Evolutionary conservation across 2,888 invertebrate genomes (phyloP).

Genomic region (Tinea trinotella): DNA sequence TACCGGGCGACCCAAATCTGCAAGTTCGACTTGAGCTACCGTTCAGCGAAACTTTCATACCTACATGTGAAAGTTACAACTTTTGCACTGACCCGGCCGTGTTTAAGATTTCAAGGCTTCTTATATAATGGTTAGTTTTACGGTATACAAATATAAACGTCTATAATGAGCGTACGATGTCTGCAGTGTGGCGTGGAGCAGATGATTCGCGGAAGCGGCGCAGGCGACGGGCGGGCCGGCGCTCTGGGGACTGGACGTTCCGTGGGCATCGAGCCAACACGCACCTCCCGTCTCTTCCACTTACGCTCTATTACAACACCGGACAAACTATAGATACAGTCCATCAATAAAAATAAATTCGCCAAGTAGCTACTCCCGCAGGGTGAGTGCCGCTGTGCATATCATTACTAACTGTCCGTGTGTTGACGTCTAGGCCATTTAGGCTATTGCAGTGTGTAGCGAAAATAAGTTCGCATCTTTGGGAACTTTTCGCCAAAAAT

Average conservation of each 20-base stretch:
- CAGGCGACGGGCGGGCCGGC: conserved; percentile 52
- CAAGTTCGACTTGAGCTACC: conserved; percentile 40
- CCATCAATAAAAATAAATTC: conserved; percentile 54
- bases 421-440: background rate
- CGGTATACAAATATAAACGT: conserved; percentile 19
- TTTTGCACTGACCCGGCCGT: too few relatives aligned
- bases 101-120: too few relatives aligned
- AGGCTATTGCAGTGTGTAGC: background rate
- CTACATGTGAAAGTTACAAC: too few relatives aligned
- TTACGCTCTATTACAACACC: conserved; percentile 18
- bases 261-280: conserved; percentile 52
- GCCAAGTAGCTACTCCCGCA: conserved; percentile 30
- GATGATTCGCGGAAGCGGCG: conserved; percentile 29
- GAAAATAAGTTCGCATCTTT: conserved; percentile 26
- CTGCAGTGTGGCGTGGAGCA: conserved; percentile 18
- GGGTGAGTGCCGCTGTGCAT: conserved; percentile 18
- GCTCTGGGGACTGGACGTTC: conserved; percentile 49
- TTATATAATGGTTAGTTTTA: background rate
- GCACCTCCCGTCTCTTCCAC: conserved; percentile 16
- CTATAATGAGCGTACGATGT: conserved; percentile 23
- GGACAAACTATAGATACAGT: conserved; percentile 21
- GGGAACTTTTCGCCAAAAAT: conserved; percentile 29
- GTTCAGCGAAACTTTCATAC: background rate
- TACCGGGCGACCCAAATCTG: conserved; percentile 70
- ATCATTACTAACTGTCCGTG: background rate